These are phyloP conservation scores for Empis stercorea DNA, from an alignment of 2,888 invertebrate species.

Conservation along the genomic window DNA sequence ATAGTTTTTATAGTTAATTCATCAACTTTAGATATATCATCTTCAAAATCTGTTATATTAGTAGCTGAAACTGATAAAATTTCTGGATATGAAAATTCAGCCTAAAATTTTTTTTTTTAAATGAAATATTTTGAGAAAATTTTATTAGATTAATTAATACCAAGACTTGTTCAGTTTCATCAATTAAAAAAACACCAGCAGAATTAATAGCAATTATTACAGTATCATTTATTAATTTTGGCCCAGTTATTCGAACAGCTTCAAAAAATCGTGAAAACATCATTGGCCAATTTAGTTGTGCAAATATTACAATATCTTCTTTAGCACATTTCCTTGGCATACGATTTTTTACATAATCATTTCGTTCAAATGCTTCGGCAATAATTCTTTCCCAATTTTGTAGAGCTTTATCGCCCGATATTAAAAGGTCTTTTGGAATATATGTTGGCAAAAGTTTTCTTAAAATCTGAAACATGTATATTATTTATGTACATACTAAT, in stretches of 20 bases:
- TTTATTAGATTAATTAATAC: constrained; percentile 1
- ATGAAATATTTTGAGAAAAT: no score
- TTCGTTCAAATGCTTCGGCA: constrained; percentile 54
- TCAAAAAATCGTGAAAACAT: constrained; percentile 91
- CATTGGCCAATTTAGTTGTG: constrained; percentile 87
- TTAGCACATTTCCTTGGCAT: constrained; percentile 58
- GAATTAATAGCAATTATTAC: constrained; percentile 89
- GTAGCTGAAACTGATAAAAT: constrained; percentile 51
- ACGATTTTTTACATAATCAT: constrained; percentile 56
- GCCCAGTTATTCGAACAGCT: constrained; percentile 63
- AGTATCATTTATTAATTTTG: constrained; percentile 51
- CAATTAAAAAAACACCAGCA: constrained; percentile 84
- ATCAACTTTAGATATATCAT: constrained; percentile 42
- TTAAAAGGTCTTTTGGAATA: constrained; percentile 29
- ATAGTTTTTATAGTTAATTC: constrained; percentile 68
- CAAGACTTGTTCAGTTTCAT: constrained; percentile 82
- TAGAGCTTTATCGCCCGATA: constrained; percentile 47
- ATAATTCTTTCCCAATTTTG: constrained; percentile 62
- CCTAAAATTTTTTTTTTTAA: constrained; percentile 12
- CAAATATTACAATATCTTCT: constrained; percentile 82
- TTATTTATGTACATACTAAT: no score
- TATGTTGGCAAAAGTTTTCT: constrained; percentile 20
- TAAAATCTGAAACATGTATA: constrained; percentile 19
- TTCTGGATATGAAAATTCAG: constrained; percentile 79
- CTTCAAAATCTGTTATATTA: constrained; percentile 30